phyloP scores from a whole-genome alignment of 37 sponge, comb jelly and placozoan species.

The Cladorhizidae sp. region DNA sequence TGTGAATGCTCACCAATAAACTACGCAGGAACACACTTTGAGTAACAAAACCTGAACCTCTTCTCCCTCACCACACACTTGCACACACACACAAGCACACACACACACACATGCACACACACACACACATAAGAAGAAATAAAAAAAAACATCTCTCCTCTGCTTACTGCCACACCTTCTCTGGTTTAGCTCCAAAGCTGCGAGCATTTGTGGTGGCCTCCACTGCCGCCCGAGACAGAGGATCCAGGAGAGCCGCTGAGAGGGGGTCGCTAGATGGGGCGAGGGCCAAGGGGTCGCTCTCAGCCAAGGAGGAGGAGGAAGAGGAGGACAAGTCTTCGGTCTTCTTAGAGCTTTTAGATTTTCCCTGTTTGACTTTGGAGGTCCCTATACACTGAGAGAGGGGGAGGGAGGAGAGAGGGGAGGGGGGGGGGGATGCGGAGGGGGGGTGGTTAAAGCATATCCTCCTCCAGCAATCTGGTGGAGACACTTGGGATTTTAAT shows the following conservation, averaged over 20 bases:
- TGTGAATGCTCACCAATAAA: too few relatives aligned
- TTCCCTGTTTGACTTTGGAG: conserved; percentile 1
- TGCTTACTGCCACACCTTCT: conserved; percentile 5
- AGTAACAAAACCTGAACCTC: too few relatives aligned
- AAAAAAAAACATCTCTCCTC: not conserved
- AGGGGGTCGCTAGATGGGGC: conserved; percentile 55
- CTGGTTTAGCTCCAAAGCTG: conserved; percentile 28
- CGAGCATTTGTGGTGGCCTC: conserved; percentile 9
- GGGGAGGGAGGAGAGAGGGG: not conserved
- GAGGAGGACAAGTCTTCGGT: conserved; percentile 8
- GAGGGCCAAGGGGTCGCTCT: conserved; percentile 37
- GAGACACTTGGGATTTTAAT: not conserved
- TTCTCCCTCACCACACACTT: too few relatives aligned
- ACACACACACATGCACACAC: not conserved
- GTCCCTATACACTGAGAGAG: conserved; percentile 25
- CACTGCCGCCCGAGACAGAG: conserved; percentile 8
- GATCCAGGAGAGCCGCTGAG: conserved; percentile 57
- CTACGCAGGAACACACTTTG: too few relatives aligned
- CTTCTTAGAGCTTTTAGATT: not conserved
- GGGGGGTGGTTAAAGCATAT: not conserved
- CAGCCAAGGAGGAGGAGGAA: not conserved
- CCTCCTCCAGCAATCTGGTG: not conserved
- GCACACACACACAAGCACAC: too few relatives aligned
- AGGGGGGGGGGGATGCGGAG: not conserved
- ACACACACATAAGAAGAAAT: not conserved